Evolutionary conservation across 2,888 invertebrate genomes (phyloP).

Genomic region (Nomada flava): DNA sequence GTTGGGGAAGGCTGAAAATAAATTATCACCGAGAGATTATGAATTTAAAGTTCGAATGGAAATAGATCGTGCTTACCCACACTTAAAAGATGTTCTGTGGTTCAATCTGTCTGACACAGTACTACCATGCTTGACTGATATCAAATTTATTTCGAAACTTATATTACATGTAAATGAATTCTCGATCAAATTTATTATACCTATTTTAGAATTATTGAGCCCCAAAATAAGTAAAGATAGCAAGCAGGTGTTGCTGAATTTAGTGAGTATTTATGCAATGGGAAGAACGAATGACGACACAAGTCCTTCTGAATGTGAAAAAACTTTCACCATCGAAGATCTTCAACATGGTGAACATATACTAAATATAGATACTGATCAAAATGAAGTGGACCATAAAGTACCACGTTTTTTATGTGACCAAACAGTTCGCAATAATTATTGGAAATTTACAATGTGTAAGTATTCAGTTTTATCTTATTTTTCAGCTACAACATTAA

Average conservation of each 20-base stretch:
- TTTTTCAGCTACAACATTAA: constrained; percentile 4
- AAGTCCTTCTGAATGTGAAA: constrained; percentile 62
- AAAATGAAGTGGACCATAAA: constrained; percentile 12
- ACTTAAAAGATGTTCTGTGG: constrained; percentile 67
- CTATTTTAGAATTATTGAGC: constrained; percentile 74
- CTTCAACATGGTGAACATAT: constrained; percentile 66
- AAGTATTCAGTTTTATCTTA: constrained; percentile 20
- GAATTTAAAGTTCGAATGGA: constrained; percentile 67
- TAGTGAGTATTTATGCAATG: constrained; percentile 72
- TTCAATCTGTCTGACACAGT: constrained; percentile 69
- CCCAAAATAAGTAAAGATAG: constrained; percentile 60
- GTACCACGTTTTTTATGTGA: constrained; percentile 63
- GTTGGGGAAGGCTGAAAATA: constrained; percentile 62
- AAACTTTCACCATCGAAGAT: constrained; percentile 85
- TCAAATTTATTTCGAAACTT: constrained; percentile 71
- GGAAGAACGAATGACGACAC: constrained; percentile 75
- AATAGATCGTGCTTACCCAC: constrained; percentile 68
- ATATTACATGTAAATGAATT: constrained; percentile 74
- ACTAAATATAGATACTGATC: constrained; percentile 8
- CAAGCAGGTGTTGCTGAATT: constrained; percentile 69
- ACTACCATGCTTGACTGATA: constrained; percentile 72
- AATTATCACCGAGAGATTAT: constrained; percentile 61
- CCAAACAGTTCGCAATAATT: constrained; percentile 71
- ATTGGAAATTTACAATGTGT: constrained; percentile 75
- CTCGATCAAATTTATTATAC: constrained; percentile 69